phyloP scores from a whole-genome alignment of 2,797 vertebrate species.

The Labroides dimidiatus region DNA sequence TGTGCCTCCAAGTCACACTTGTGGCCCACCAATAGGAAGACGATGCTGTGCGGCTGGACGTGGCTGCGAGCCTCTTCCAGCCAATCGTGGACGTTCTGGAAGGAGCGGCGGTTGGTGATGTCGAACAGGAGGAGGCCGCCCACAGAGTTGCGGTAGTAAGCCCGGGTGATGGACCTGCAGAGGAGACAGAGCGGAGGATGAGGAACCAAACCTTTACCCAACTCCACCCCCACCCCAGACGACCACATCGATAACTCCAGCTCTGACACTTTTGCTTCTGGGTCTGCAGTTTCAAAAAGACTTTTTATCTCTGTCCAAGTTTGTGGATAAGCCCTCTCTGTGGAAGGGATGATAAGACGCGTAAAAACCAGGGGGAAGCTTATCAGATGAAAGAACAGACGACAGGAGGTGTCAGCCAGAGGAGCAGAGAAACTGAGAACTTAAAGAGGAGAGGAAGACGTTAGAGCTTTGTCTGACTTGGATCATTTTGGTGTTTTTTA shows the following conservation, averaged over 20 bases:
- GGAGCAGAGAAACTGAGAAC: constrained; percentile 5
- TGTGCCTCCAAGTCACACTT: constrained; percentile 97
- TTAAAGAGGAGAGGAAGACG: background rate
- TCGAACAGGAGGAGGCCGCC: constrained; percentile 98
- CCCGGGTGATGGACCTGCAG: constrained; percentile 94
- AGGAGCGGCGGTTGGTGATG: constrained; percentile 98
- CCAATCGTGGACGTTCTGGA: constrained; percentile 99
- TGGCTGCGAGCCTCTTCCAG: constrained; percentile 97
- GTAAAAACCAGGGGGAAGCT: background rate
- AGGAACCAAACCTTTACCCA: too few relatives aligned
- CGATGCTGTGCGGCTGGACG: constrained; percentile 97
- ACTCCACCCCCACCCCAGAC: background rate
- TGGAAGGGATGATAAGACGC: background rate
- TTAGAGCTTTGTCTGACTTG: background rate
- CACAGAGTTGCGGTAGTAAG: constrained; percentile 99
- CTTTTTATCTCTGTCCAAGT: background rate
- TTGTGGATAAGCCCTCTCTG: background rate
- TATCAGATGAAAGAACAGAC: background rate
- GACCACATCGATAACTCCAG: background rate
- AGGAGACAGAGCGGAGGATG: background rate
- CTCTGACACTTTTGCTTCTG: background rate
- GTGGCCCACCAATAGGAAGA: constrained; percentile 97
- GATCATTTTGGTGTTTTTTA: too few relatives aligned
- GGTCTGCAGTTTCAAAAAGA: background rate
- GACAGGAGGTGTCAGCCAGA: constrained; percentile 1